Conservation (phyloP, 2,797 vertebrate genomes). For the Coendou prehensilis region DNA sequence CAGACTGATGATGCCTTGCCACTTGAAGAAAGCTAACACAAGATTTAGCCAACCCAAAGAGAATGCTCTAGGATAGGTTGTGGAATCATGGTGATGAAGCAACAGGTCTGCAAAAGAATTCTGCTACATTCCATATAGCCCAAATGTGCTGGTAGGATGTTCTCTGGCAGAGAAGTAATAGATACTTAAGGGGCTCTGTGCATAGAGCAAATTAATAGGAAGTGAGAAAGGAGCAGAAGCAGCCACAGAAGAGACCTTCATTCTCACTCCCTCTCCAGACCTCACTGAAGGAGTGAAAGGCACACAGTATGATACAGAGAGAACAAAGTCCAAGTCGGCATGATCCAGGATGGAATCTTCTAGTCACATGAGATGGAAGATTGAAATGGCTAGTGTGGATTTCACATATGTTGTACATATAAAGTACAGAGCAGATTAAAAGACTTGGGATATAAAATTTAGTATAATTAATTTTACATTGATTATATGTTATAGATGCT, state of each 20-base stretch:
- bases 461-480: neutral
- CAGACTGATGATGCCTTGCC: neutral
- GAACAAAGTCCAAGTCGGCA: neutral
- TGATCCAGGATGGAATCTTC: neutral
- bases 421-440: neutral
- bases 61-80: neutral
- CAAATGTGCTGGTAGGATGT: neutral
- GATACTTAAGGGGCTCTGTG: neutral
- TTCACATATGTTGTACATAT: neutral
- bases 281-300: neutral
- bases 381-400: neutral
- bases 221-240: neutral
- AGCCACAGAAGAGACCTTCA: neutral
- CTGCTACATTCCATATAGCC: neutral
- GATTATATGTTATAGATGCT: neutral
- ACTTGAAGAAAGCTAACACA: neutral
- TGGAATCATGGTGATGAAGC: neutral
- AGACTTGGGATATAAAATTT: neutral
- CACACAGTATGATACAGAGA: neutral
- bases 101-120: neutral
- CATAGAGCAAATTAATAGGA: neutral
- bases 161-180: neutral
- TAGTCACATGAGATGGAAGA: rapidly evolving
- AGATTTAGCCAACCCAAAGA: conserved; percentile 14
- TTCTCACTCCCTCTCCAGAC: neutral